phyloP scores from a whole-genome alignment of 30 jellyfish, hydroid and myxozoan genomes.

The Rhopilema esculentum region DNA sequence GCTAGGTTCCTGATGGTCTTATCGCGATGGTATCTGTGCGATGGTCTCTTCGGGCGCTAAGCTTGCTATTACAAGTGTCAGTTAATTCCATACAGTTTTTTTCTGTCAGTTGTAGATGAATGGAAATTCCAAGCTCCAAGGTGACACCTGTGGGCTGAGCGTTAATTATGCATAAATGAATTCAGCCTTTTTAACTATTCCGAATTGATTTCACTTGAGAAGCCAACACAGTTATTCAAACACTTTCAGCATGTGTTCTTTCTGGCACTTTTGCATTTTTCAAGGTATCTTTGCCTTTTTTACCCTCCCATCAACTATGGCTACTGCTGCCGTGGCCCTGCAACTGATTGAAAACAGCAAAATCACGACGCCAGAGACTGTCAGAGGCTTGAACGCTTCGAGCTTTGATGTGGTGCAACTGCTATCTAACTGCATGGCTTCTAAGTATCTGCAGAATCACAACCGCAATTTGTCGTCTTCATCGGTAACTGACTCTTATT shows the following conservation, averaged over 20 bases:
- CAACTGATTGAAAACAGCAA: not conserved
- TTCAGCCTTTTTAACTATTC: not conserved
- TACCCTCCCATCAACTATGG: not conserved
- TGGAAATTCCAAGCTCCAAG: not conserved
- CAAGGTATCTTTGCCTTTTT: not conserved
- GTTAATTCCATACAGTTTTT: not conserved
- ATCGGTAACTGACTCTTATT: not conserved
- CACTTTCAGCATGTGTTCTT: not conserved
- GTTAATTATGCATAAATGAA: not conserved
- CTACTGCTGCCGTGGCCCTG: not conserved
- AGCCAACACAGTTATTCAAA: not conserved
- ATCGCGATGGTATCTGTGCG: not conserved
- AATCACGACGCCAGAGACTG: not conserved
- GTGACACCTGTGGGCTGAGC: not conserved
- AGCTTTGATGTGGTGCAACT: not conserved
- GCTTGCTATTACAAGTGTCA: not conserved
- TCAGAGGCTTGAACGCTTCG: not conserved
- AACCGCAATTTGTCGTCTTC: not conserved
- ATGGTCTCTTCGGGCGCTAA: not conserved
- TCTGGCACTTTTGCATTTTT: not conserved
- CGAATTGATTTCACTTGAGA: not conserved
- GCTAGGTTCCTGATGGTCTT: not conserved
- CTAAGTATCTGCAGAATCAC: not conserved
- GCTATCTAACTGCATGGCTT: not conserved
- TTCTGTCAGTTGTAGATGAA: not conserved